Conservation (phyloP, 2,888 invertebrate genomes). For the Heliconius sara region DNA sequence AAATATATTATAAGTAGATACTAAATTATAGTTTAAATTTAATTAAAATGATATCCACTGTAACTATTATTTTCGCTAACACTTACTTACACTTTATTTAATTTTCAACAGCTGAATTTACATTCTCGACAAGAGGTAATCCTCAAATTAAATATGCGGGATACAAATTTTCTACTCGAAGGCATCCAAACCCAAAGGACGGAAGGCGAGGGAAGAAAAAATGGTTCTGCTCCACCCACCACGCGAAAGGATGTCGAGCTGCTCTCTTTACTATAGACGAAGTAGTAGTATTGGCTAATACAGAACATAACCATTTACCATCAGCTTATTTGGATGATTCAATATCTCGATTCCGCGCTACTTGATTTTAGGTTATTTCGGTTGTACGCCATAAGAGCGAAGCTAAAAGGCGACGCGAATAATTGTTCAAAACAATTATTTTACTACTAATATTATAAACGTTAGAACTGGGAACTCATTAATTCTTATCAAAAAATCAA, state of each 20-base stretch:
- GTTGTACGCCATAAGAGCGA: background rate
- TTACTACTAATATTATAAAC: background rate
- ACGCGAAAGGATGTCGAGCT: slow-evolving; percentile 55
- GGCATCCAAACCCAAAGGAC: slow-evolving; percentile 36
- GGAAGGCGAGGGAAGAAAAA: slow-evolving; percentile 39
- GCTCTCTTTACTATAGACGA: slow-evolving; percentile 51
- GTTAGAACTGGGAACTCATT: too few species aligned
- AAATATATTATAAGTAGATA: too few species aligned
- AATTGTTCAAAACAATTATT: background rate
- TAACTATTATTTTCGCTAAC: too few species aligned
- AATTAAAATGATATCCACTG: too few species aligned
- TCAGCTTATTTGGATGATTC: background rate
- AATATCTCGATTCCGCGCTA: too few species aligned
- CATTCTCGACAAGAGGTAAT: slow-evolving; percentile 46
- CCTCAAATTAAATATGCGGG: slow-evolving; percentile 45
- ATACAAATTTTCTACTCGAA: slow-evolving; percentile 47
- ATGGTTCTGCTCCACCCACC: slow-evolving; percentile 57
- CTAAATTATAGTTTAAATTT: too few species aligned
- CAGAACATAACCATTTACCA: slow-evolving; percentile 45
- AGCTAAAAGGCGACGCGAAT: background rate
- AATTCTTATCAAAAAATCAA: too few species aligned
- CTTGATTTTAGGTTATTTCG: background rate
- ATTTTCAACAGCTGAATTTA: slow-evolving; percentile 39
- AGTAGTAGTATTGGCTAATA: slow-evolving; percentile 43
- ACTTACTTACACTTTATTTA: background rate